Evolutionary conservation across 2,888 invertebrate species (phyloP), one percentile per base, ranked within the genome.

Genomic region (Formica aserva): DNA sequence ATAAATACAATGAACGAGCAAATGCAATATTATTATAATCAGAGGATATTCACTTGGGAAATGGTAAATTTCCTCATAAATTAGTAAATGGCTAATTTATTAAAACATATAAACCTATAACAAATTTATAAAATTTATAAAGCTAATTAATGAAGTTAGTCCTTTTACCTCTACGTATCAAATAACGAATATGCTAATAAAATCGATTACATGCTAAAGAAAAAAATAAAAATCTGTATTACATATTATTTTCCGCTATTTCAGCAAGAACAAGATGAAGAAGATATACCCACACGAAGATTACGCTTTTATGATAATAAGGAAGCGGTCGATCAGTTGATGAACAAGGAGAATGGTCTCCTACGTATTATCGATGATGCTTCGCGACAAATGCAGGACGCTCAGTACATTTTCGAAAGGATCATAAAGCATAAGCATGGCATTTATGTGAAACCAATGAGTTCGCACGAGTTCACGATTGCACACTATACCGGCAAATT

Each of bases 1-100:
- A 97, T 98, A 3, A 99, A 99, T 93, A 97, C 97, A 1, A 96
- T 98, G 83, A 99, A 99, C 93, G 99, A 99, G 94, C 98, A 99
- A 95, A 96, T 99, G 93, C 98, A 99, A 93, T 99, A 98, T 94
- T 97, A 98, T 91, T 99, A 98, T 94, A 98, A 98, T 92, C 99
- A 99, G 95, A 96, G 98, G 92, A 96, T 98, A 86, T 99, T 99
- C 94, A 97, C 97, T 8, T 98, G 98, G 97, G 99, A 99, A 96
- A 97, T 98, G 97, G 97, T 95, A 89, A 93, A 96, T 96, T 92
- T 60, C 38, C 15, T 18, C 9, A 9, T 11, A 32, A 45, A 32
- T 22, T 26, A 62, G 13, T 38, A 62, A 15, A 63, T 48, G 6
- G 6, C 22, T 66, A 65, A 72, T 22, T 15, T 22, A 15, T 71